Conservation (phyloP, 2,113 vertebrate species). For the Diphyllodes magnificus region DNA sequence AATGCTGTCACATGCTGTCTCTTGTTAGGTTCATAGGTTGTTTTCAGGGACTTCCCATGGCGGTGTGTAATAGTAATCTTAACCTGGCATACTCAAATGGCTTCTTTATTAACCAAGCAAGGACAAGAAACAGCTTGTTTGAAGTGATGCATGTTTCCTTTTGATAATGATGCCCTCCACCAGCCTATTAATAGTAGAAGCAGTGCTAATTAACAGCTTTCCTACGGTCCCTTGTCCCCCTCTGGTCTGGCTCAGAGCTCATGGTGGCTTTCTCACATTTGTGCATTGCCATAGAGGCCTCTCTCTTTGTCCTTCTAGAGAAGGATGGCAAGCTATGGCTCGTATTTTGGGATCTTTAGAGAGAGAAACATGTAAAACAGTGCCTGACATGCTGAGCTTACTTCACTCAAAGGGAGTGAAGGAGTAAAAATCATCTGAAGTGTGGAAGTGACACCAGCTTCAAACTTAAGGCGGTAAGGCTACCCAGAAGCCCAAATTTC, state of each 20-base stretch:
- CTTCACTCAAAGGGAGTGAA: background rate
- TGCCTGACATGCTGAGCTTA: background rate
- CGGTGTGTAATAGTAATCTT: background rate
- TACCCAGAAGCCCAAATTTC: background rate
- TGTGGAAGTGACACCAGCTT: background rate
- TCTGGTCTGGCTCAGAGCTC: background rate
- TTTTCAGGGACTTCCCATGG: background rate
- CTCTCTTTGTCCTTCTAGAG: background rate
- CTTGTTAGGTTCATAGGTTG: background rate
- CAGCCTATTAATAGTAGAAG: background rate
- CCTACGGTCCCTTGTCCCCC: background rate
- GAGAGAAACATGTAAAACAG: background rate
- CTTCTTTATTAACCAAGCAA: background rate
- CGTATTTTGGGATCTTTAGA: background rate
- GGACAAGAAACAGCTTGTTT: background rate
- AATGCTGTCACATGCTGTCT: background rate
- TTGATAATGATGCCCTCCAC: background rate
- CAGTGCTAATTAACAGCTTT: background rate
- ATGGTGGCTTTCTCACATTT: background rate
- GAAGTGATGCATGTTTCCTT: background rate
- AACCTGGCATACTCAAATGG: background rate
- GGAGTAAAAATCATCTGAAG: background rate
- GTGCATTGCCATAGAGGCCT: background rate
- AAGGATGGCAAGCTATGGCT: background rate
- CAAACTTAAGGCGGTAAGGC: background rate